These are phyloP conservation scores for Graphium colonna DNA, from an alignment of 2,888 invertebrate species.

Conservation along the genomic window DNA sequence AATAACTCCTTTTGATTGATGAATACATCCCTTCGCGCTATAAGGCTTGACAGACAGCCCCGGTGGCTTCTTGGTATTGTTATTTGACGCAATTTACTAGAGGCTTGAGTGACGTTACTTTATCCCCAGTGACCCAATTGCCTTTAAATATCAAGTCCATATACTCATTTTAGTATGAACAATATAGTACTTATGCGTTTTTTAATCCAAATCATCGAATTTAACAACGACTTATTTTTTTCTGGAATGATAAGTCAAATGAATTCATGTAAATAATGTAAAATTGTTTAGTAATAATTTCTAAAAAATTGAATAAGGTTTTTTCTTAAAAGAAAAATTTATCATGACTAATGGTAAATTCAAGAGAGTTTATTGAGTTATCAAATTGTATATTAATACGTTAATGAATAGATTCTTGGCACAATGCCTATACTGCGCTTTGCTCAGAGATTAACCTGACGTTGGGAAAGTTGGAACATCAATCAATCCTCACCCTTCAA, in stretches of 20 bases:
- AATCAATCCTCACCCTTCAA: constrained; percentile 59
- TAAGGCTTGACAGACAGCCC: constrained; percentile 30
- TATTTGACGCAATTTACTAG: constrained; percentile 22
- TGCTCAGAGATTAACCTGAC: constrained; percentile 45
- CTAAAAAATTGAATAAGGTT: too few relatives aligned
- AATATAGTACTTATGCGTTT: too few relatives aligned
- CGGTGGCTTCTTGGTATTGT: constrained; percentile 29
- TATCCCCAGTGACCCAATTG: constrained; percentile 5
- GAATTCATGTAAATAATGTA: too few relatives aligned
- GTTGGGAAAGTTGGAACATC: constrained; percentile 55
- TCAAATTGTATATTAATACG: background rate
- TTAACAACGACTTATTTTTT: too few relatives aligned
- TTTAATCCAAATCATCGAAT: too few relatives aligned
- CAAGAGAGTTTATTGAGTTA: too few relatives aligned
- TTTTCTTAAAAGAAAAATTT: too few relatives aligned
- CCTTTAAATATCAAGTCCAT: constrained; percentile 1
- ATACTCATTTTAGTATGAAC: background rate
- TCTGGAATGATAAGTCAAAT: too few relatives aligned
- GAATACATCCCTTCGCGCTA: constrained; percentile 36
- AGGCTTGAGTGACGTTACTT: constrained; percentile 15
- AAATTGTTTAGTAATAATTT: too few relatives aligned
- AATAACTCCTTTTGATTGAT: constrained; percentile 41
- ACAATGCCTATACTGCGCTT: constrained; percentile 21
- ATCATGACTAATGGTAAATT: too few relatives aligned
- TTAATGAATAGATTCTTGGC: constrained; percentile 15